Percentiles rank a stretch among this genome's conserved stretches.
Conservation (phyloP, 2,113 vertebrate genomes). For the Cochlearius cochlearius region DNA sequence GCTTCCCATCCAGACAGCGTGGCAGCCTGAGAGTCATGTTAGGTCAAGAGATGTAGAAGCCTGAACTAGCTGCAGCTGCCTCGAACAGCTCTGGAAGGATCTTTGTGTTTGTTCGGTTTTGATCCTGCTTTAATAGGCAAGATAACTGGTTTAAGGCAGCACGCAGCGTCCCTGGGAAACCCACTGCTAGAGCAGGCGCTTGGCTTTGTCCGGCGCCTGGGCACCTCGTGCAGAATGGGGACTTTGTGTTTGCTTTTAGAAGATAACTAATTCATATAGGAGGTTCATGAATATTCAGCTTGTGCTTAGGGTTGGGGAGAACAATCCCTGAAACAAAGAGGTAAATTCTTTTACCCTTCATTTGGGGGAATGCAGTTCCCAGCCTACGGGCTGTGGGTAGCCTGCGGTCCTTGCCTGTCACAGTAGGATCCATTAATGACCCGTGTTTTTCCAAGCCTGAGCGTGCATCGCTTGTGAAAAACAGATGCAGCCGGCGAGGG, state of each 20-base stretch:
- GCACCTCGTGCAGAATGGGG: constrained; percentile 30
- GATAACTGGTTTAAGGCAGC: constrained; percentile 40
- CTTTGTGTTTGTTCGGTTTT: constrained; percentile 52
- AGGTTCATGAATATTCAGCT: constrained; percentile 56
- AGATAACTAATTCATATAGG: constrained; percentile 44
- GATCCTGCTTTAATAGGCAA: constrained; percentile 61
- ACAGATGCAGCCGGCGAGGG: neutral
- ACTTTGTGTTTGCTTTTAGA: constrained; percentile 40
- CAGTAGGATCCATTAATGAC: neutral
- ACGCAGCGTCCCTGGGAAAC: constrained; percentile 61
- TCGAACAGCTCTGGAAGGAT: constrained; percentile 22
- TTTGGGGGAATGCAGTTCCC: neutral
- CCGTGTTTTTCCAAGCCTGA: neutral
- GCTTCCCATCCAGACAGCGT: neutral
- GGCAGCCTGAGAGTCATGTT: constrained; percentile 30
- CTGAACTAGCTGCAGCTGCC: constrained; percentile 61
- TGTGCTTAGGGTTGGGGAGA: neutral
- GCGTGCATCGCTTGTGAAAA: neutral
- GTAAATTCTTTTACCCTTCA: constrained; percentile 41
- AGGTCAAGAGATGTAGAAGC: constrained; percentile 51
- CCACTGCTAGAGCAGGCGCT: constrained; percentile 16
- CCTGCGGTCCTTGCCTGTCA: neutral
- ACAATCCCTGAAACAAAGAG: constrained; percentile 50
- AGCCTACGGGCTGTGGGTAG: neutral
- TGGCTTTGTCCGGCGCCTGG: neutral